Evolutionary conservation across 2,888 invertebrate genomes (phyloP).

Genomic region (Galerucella calmariensis): DNA sequence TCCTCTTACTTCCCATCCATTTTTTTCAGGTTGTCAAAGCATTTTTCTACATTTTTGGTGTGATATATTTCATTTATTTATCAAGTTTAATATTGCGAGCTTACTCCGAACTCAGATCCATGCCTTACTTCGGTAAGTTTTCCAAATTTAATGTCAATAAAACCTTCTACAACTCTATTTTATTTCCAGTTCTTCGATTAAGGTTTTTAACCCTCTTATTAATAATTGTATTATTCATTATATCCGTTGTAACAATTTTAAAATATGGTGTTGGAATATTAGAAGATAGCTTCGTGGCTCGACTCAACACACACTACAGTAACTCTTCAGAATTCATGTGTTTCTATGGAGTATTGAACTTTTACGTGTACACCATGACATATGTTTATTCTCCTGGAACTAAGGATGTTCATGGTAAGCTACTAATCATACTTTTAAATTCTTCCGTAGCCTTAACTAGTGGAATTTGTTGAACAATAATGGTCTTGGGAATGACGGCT

Average conservation of each 20-base stretch:
- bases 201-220: slow-evolving; percentile 91
- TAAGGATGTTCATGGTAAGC: slow-evolving; percentile 82
- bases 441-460: too few species aligned
- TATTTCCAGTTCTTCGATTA: slow-evolving; percentile 83
- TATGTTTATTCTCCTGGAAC: slow-evolving; percentile 92
- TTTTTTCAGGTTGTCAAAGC: slow-evolving; percentile 85
- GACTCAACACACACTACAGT: slow-evolving; percentile 86
- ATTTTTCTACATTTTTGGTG: slow-evolving; percentile 88
- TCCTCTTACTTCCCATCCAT: background rate
- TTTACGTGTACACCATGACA: slow-evolving; percentile 93
- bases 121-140: slow-evolving; percentile 96
- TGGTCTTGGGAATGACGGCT: too few species aligned
- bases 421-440: background rate
- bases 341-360: slow-evolving; percentile 92
- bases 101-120: slow-evolving; percentile 92
- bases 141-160: background rate
- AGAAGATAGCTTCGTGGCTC: slow-evolving; percentile 94
- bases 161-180: background rate
- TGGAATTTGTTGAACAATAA: too few species aligned
- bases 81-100: slow-evolving; percentile 86
- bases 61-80: slow-evolving; percentile 87
- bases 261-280: slow-evolving; percentile 90
- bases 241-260: slow-evolving; percentile 79
- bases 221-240: slow-evolving; percentile 81
- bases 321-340: slow-evolving; percentile 97